Evolutionary conservation across 2,113 vertebrate species (phyloP), one percentile per base, ranked within the genome.

Genomic region (Micronycteris hirsuta): DNA sequence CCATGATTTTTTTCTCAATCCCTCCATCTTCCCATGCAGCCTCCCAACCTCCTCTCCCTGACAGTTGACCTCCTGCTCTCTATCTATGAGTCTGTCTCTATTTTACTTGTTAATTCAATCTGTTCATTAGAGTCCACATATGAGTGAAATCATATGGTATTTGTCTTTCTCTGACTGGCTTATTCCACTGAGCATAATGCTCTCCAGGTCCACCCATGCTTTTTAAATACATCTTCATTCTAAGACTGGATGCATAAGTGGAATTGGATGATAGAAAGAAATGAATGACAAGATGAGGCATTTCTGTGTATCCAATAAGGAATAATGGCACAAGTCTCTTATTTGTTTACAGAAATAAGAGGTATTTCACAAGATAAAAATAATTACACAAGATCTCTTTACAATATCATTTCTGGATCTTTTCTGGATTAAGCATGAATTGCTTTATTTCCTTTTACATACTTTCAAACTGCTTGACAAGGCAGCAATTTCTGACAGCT

Each of bases 381-480:
- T 52, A 38, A 71, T 82, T 77, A 22, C 9, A 54, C 47, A 56
- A 22, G 19, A 76, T 91, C 63, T 82, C 47, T 54, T 17, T 73
- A 77, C 33, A 45, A 61, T 22, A 70, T 22, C 9, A 70, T 70
- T 91, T 76, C 74, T 67, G 41, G 14, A 31, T 86, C 36, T 81
- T 91, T 95, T 83, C 58, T 74, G 26, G 26, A 84, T 78, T 68
- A 89, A 89, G 11, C 73, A 77, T 49, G 70, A 70, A 90, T 49
- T 78, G 15, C 19, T 82, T 87, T 85, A 81, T 36, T 89, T 83
- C 33, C 19, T 90, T 92, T 96, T 77, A 73, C 24, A 54, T 71
- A 84, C 83, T 86, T 76, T 41, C 43, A 94, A 84, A 86, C 63
- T 92, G 52, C 65, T 85, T 87, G n/a, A 86, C 94, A 80, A 94